Conservation (phyloP, 2,113 vertebrate species). For the Austrofundulus limnaeus region DNA sequence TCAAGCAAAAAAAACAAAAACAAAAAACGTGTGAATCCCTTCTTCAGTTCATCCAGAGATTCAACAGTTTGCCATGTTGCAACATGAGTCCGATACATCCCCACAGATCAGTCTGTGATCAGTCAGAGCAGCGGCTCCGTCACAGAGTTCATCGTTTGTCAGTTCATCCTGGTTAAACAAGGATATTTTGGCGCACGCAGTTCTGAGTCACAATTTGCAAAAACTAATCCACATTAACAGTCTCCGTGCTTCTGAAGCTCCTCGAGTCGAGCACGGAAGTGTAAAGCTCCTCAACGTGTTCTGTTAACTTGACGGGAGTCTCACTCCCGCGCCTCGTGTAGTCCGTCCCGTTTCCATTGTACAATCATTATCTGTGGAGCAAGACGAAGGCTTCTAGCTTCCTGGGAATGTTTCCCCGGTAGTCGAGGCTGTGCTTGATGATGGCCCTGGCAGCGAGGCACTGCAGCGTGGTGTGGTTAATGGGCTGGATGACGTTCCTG, state of each 20-base stretch:
- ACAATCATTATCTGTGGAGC: slow-evolving; percentile 91
- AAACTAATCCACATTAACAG: slow-evolving; percentile 26
- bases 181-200: slow-evolving; percentile 25
- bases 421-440: slow-evolving; percentile 87
- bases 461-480: slow-evolving; percentile 97
- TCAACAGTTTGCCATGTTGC: slow-evolving; percentile 56
- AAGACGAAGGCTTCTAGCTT: slow-evolving; percentile 95
- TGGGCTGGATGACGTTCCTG: slow-evolving; percentile 95
- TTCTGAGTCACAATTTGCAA: neutral
- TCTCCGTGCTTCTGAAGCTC: slow-evolving; percentile 27
- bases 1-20: slow-evolving; percentile 50
- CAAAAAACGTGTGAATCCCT: slow-evolving; percentile 61
- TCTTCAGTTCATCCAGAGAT: slow-evolving; percentile 56
- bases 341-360: neutral
- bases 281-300: slow-evolving; percentile 1
- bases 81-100: slow-evolving; percentile 56
- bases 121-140: neutral
- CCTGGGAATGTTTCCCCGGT: slow-evolving; percentile 91
- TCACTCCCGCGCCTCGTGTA: neutral
- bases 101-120: neutral
- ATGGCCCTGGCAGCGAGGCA: slow-evolving; percentile 96
- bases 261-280: slow-evolving; percentile 3
- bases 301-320: neutral
- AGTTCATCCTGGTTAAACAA: slow-evolving; percentile 24
- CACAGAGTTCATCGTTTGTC: neutral